Evolutionary conservation across 2,797 vertebrate species (phyloP).

Genomic region (Fistularia commersonii): DNA sequence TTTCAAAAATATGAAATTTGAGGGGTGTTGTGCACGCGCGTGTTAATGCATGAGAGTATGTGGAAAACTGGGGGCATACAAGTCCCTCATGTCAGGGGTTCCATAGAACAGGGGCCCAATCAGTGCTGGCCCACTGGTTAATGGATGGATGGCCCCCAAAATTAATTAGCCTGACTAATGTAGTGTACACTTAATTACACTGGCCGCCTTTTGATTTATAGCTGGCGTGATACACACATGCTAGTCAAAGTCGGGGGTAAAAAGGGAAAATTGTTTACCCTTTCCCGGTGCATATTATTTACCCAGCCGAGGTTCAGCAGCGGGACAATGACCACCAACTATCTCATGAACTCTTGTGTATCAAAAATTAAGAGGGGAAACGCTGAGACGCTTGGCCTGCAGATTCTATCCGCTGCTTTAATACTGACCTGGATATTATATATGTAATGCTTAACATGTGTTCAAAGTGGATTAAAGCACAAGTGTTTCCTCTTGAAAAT

Average conservation of each 20-base stretch:
- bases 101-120: conserved; percentile 77
- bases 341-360: conserved; percentile 34
- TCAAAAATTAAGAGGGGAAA: conserved; percentile 3
- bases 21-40: conserved; percentile 10
- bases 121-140: conserved; percentile 76
- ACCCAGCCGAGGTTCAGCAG: conserved; percentile 45
- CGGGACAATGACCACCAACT: conserved; percentile 31
- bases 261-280: conserved; percentile 45
- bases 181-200: conserved; percentile 84
- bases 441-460: neutral
- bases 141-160: conserved; percentile 77
- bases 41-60: conserved; percentile 42
- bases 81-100: conserved; percentile 71
- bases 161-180: conserved; percentile 87
- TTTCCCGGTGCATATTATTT: conserved; percentile 50
- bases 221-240: conserved; percentile 67
- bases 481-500: neutral
- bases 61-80: conserved; percentile 46
- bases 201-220: conserved; percentile 80
- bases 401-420: conserved; percentile 1
- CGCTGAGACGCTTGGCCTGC: neutral
- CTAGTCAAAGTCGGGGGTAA: conserved; percentile 49
- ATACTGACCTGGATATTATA: neutral
- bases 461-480: neutral
- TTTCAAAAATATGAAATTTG: neutral